phyloP scores from a whole-genome alignment of 2,888 invertebrate species.

The Cataglyphis rosenhaueri region DNA sequence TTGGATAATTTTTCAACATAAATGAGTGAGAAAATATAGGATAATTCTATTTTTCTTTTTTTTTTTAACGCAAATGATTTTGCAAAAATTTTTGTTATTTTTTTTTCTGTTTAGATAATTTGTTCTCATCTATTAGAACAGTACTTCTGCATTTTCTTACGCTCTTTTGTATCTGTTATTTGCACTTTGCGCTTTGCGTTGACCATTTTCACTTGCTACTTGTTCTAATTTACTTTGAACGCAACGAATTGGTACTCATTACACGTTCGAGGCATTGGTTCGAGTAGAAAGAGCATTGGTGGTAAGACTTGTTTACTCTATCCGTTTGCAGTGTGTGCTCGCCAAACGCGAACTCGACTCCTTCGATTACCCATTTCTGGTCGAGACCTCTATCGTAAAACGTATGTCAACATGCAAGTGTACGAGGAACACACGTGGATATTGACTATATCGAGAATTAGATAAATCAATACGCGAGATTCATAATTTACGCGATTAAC shows the following conservation, averaged over 20 bases:
- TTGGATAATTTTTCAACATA: neutral
- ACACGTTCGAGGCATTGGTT: slow-evolving; percentile 16
- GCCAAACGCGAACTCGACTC: slow-evolving; percentile 47
- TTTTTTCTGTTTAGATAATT: neutral
- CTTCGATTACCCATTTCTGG: slow-evolving; percentile 49
- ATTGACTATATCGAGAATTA: neutral
- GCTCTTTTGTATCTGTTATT: neutral
- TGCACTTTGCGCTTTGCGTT: neutral
- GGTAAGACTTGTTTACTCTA: slow-evolving; percentile 55
- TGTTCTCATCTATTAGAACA: neutral
- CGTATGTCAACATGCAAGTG: neutral
- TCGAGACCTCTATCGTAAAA: slow-evolving; percentile 23
- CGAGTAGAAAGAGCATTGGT: slow-evolving; percentile 40
- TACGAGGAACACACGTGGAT: neutral
- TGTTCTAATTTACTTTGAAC: slow-evolving; percentile 31
- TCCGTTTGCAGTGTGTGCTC: slow-evolving; percentile 60
- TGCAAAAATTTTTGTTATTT: neutral
- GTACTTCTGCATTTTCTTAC: neutral
- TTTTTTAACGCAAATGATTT: neutral
- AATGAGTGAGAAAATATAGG: neutral
- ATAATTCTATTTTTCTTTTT: neutral
- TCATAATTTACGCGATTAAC: slow-evolving; percentile 8
- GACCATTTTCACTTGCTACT: slow-evolving; percentile 38
- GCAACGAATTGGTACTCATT: slow-evolving; percentile 48
- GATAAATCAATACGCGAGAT: neutral